Evolutionary conservation across 2,113 vertebrate genomes (phyloP).

Genomic region (Psittacara wagleri): DNA sequence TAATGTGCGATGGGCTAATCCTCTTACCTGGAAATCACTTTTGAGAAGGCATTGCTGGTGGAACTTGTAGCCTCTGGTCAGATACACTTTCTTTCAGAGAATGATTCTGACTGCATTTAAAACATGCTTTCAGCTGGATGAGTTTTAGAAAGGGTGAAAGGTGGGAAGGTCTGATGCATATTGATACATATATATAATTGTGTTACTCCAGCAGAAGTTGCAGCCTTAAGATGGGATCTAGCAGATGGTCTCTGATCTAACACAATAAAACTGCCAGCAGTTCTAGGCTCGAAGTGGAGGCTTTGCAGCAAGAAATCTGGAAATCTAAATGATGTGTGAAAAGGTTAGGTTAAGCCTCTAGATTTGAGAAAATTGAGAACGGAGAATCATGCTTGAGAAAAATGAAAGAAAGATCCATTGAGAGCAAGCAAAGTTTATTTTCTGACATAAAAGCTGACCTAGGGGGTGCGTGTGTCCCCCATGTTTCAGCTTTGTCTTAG

Average conservation of each 20-base stretch:
- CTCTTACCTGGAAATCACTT: background rate
- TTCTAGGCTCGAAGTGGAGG: background rate
- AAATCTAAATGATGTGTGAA: background rate
- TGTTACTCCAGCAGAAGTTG: background rate
- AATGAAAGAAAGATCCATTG: background rate
- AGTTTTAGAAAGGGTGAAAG: background rate
- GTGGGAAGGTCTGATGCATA: background rate
- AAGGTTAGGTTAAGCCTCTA: slow-evolving; percentile 1
- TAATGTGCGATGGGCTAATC: background rate
- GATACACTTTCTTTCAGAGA: background rate
- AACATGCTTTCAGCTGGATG: background rate
- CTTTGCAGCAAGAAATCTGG: slow-evolving; percentile 4
- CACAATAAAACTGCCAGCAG: background rate
- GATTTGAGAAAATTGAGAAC: background rate
- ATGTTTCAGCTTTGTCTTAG: background rate
- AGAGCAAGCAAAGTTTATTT: background rate
- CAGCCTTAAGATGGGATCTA: background rate
- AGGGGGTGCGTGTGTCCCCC: background rate
- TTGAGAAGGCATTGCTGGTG: background rate
- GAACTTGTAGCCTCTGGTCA: background rate
- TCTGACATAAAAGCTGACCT: background rate
- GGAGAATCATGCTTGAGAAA: background rate
- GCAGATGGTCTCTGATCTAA: background rate
- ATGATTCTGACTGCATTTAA: background rate
- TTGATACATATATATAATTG: background rate